Evolutionary conservation across 1,140 invertebrate genomes (phyloP), one percentile per base, ranked within the genome.

Genomic region (Atopsyche davidsoni): DNA sequence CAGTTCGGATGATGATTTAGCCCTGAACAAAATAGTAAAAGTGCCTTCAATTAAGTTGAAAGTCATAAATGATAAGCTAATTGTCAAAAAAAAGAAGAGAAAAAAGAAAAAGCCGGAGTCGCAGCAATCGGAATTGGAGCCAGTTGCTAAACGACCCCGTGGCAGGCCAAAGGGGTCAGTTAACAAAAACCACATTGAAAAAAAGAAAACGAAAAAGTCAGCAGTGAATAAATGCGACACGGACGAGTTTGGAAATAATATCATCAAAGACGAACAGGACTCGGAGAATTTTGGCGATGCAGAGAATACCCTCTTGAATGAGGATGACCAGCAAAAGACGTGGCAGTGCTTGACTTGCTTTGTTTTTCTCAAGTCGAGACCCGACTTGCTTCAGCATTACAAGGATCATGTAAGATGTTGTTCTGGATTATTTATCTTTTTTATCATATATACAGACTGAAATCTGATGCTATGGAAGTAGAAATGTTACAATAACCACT

Each of bases 271-370:
- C 31, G 39, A 6, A 35, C 46, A n/a, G 19, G 45, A 45, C n/a
- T 45, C 46, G 46, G 39, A 44, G 4, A 48, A 41, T 50, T 43
- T 36, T 2, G n/a, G n/a, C n/a, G n/a, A n/a, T n/a, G n/a, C n/a
- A n/a, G n/a, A n/a, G n/a, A n/a, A n/a, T n/a, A n/a, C n/a, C n/a
- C n/a, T n/a, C n/a, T n/a, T n/a, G n/a, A n/a, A n/a, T n/a, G n/a
- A n/a, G 6, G 39, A 25, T 7, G 34, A 51, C 4, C 44, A 54
- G 7, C 14, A n/a, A 6, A 54, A 50, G 18, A 32, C 44, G 28
- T 58, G 56, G 56, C 47, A 58, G 22, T 58, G 56, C 35, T 32
- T 58, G 3, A 58, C 48, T 3, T 58, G 56, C 38, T 54, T 58
- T 25, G 17, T 44, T 2, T 48, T 34, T 38, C 17, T 47, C 34